Base-by-base conservation (phyloP, 2,797 vertebrate genomes). In the Alcedo quadribrachys region DNA sequence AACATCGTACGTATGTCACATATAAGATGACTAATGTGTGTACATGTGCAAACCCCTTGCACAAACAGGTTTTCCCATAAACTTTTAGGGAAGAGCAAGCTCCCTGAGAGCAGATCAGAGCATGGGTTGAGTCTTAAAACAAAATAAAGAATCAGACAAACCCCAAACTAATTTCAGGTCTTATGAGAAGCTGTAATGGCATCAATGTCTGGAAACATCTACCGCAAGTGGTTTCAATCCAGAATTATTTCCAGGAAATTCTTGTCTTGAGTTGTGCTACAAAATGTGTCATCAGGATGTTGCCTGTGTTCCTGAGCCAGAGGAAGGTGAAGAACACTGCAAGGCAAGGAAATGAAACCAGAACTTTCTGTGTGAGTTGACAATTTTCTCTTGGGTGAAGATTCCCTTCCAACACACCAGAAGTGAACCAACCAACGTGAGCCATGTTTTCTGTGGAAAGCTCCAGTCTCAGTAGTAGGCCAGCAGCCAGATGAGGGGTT, bases 401-500 rank as follows among this genome's bases (percentile, higher is more conserved):
- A 91, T 88, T 80, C n/a, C 67, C 83, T 92, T 92, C 43, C 87
- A 76, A 81, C 63, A 83, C 40, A 76, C 70, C 67, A 94, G 82
- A 92, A 90, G 60, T 42, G 30, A 82, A 95, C 85, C 67, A 89
- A 90, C 74, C 81, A 83, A 50, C 50, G 30, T 9, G 67, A 95
- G 66, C 75, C 69, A 33, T 68, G 37, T 89, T 84, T 42, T 81
- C 48, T 66, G 67, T 53, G 81, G 91, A 94, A 85, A 94, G 93
- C 95, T 96, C 87, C 87, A 91, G 65, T 90, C 85, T 92, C 92
- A 69, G 68, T 94, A 61, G 57, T 90, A 94, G 95, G 95, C 95
- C 95, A 94, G 95, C 89, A 93, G 92, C 97, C 96, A 97, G 97
- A 97, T 97, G 96, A 93, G 92, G 87, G 90, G 84, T 97, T 97